Base-by-base conservation (phyloP, 2,888 invertebrate species). In the Meta bourneti region DNA sequence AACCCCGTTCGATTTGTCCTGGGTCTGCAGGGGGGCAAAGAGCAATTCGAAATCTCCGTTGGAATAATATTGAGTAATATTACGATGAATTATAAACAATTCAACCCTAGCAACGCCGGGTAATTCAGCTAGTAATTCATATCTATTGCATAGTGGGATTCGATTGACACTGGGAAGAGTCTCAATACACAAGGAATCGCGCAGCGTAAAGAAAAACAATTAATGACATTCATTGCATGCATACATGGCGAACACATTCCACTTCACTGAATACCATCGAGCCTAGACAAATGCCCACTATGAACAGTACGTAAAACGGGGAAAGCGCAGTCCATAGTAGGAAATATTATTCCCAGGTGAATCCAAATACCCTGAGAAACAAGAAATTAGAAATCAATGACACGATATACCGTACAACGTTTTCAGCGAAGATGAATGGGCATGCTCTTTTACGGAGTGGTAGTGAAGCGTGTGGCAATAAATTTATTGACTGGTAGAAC, bases 401-500 rank as follows among this genome's bases (percentile, higher is more conserved):
- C 79, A 79, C 79, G 79, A 19, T 34, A 79, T 16, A 20, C 11
- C 34, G 61, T 79, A 34, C 34, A 34, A 19, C 79, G 34, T 54
- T 77, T 34, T 16, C 19, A 13, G 4, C 13, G 54, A 79, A 79
- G 79, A 79, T 61, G 79, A 20, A 79, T 79, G 79, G 16, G 16
- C 16, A 16, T 16, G 16, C 61, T 79, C 19, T 52, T 79, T 19
- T 13, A 79, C 20, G 79, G 79, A 34, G 9, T 13, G 20, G 20
- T 34, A 54, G 20, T 54, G 79, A 79, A 20, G 79, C 79, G 61
- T 61, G 34, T 13, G 19, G 61, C 54, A 19, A 11, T 79, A 61
- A 61, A 79, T 79, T 79, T 79, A 13, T 79, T 54, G 34, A 7
- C 34, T 34, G 79, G 20, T 61, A 20, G 54, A 54, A 79, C 61